phyloP scores from a whole-genome alignment of 2,888 invertebrate species.

The Hybos culiciformis region DNA sequence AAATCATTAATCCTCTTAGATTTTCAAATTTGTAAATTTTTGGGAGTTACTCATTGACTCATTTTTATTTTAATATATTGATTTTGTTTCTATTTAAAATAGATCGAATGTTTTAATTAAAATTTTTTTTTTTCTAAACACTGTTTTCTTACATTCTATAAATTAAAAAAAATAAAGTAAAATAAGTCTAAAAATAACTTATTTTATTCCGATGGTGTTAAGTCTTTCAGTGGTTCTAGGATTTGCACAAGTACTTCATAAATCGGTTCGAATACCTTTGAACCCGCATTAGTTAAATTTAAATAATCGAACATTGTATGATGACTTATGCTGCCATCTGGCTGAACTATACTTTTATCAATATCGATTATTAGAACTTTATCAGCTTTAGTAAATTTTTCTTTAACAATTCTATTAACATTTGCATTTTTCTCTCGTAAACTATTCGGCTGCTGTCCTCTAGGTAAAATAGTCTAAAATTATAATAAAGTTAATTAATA shows the following conservation, averaged over 20 bases:
- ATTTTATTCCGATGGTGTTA: slow-evolving; percentile 58
- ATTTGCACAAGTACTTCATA: slow-evolving; percentile 66
- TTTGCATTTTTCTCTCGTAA: slow-evolving; percentile 61
- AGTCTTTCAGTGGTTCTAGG: slow-evolving; percentile 57
- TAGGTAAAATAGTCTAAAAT: slow-evolving; percentile 73
- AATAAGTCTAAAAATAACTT: no score
- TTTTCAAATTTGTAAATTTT: no score
- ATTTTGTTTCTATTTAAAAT: no score
- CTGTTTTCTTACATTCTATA: no score
- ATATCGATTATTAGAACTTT: slow-evolving; percentile 66
- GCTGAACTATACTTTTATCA: slow-evolving; percentile 65
- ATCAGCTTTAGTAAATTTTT: slow-evolving; percentile 46
- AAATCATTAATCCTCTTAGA: no score
- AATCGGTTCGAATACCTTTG: slow-evolving; percentile 77
- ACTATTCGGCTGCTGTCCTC: slow-evolving; percentile 73
- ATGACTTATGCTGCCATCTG: slow-evolving; percentile 70
- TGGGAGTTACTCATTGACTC: no score
- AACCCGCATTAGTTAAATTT: slow-evolving; percentile 73
- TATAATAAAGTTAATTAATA: slow-evolving; percentile 3
- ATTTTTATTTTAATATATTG: no score
- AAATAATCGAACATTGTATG: slow-evolving; percentile 85
- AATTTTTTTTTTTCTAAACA: no score
- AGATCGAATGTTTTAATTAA: no score
- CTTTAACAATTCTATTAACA: slow-evolving; percentile 60
- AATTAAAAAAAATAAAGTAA: no score